phyloP scores from a whole-genome alignment of 2,888 invertebrate genomes.

The Eutolmus rufibarbis region DNA sequence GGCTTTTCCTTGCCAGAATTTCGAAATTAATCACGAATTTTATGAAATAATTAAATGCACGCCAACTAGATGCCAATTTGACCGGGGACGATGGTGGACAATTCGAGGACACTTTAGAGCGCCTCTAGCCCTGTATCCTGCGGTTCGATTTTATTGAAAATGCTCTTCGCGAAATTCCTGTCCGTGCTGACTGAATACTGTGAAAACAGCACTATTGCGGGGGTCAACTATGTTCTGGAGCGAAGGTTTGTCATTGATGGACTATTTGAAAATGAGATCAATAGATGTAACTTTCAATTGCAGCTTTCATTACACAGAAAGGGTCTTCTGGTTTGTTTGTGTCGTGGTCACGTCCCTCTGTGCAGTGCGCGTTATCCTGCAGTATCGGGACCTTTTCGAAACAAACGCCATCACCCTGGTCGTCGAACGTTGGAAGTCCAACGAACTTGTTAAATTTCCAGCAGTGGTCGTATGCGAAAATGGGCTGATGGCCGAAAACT shows the following conservation, averaged over 20 bases:
- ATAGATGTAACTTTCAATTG: not conserved
- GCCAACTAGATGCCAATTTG: not conserved
- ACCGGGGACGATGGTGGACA: not conserved
- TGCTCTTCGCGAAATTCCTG: not conserved
- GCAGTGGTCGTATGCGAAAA: not conserved
- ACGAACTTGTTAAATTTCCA: not conserved
- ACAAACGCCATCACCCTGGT: not conserved
- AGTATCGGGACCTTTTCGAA: not conserved
- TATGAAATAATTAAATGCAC: not conserved
- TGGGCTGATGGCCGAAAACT: not conserved
- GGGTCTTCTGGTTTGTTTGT: not conserved
- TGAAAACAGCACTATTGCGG: not conserved
- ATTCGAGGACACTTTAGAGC: not conserved
- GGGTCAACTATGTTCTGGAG: not conserved
- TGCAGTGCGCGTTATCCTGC: not conserved
- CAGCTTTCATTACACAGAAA: constrained; percentile 12
- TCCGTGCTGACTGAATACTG: not conserved
- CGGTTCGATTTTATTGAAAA: not conserved
- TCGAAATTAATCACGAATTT: not conserved
- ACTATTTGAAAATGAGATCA: not conserved
- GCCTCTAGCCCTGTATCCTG: not conserved
- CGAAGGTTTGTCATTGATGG: not conserved
- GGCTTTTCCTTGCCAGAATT: not conserved
- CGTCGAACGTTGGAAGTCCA: not conserved
- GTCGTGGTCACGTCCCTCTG: not conserved